Conservation (phyloP, 2,797 vertebrate genomes). For the Bradypodion pumilum region DNA sequence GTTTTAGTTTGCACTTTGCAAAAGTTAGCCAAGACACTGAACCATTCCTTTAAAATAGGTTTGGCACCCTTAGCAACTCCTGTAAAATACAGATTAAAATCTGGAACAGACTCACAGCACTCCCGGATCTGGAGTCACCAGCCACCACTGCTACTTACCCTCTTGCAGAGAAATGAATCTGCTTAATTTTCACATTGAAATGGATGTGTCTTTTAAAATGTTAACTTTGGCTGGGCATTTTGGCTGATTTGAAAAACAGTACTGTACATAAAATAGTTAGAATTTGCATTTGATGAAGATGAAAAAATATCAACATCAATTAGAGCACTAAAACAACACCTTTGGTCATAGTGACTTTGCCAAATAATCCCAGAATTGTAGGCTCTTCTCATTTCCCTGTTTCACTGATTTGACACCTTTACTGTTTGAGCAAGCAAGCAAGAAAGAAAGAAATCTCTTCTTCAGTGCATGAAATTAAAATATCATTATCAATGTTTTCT, state of each 20-base stretch:
- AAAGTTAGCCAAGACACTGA: too few species aligned
- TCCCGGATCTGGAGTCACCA: too few species aligned
- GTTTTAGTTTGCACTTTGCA: too few species aligned
- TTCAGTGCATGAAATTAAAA: slow-evolving; percentile 34
- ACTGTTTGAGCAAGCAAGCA: background rate
- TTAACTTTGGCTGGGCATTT: background rate
- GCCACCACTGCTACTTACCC: too few species aligned
- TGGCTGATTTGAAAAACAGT: accelerated
- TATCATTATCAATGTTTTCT: background rate
- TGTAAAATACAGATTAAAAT: too few species aligned
- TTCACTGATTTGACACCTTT: slow-evolving; percentile 17
- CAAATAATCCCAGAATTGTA: background rate
- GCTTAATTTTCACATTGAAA: background rate
- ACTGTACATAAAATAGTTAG: accelerated
- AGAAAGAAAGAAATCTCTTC: background rate
- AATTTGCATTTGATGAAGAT: background rate
- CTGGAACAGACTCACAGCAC: too few species aligned
- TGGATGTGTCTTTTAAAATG: background rate
- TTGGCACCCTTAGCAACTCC: too few species aligned
- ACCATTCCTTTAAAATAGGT: too few species aligned
- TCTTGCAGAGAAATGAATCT: too few species aligned
- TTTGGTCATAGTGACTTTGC: slow-evolving; percentile 3
- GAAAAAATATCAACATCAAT: slow-evolving; percentile 10
- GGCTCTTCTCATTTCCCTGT: slow-evolving; percentile 26
- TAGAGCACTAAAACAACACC: background rate